Evolutionary conservation across 2,888 invertebrate genomes (phyloP).

Genomic region (Drosophila cognata): DNA sequence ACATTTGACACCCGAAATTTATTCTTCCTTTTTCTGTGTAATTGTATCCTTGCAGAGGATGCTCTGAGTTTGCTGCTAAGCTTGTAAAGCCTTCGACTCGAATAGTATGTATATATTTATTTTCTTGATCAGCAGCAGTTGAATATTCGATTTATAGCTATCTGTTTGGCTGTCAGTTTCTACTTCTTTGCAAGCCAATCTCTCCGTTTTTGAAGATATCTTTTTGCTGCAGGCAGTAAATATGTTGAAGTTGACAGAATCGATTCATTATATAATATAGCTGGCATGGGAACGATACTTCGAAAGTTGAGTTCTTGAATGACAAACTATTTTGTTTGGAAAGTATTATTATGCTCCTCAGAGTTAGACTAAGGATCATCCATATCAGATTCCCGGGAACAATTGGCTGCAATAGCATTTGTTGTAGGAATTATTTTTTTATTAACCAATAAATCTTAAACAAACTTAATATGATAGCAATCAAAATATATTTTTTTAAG

Average conservation of each 20-base stretch:
- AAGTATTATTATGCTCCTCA: too few relatives aligned
- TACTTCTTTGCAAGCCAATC: background rate
- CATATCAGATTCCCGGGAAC: background rate
- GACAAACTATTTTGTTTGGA: background rate
- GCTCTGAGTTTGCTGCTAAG: background rate
- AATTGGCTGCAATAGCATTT: background rate
- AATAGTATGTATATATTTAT: background rate
- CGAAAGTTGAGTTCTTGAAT: background rate
- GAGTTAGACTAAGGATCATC: background rate
- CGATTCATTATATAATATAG: background rate
- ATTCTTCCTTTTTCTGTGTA: constrained; percentile 2
- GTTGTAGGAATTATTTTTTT: background rate
- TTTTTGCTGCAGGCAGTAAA: background rate
- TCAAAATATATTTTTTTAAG: too few relatives aligned
- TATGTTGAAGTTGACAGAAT: background rate
- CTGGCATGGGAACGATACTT: background rate
- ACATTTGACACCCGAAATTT: constrained; percentile 53
- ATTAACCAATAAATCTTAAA: rapidly evolving
- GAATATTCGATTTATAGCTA: background rate
- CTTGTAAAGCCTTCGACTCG: background rate
- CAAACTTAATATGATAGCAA: too few relatives aligned
- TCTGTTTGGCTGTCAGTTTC: background rate
- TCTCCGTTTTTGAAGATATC: too few relatives aligned
- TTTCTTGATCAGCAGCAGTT: background rate
- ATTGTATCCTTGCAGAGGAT: background rate